Base-by-base conservation (phyloP, 2,888 invertebrate species). In the Cosmopolites sordidus region DNA sequence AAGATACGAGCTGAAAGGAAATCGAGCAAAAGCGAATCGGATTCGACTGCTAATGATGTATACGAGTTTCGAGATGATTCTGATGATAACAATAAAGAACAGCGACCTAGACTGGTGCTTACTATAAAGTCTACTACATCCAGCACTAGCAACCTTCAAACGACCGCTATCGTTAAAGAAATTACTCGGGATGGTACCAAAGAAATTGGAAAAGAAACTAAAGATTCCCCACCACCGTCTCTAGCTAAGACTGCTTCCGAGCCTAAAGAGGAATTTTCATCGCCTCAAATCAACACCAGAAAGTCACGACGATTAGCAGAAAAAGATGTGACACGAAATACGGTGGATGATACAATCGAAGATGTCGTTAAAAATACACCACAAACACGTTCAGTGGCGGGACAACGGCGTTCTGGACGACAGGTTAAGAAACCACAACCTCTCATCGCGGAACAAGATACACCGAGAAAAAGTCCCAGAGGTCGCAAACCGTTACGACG, bases 61-160 rank as follows among this genome's bases (percentile, higher is more conserved):
- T 94, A 93, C 69, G 93, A 93, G 70, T 94, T 94, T 69, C 86
- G 89, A 62, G 93, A 93, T 68, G 93, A 93, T 70, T 89, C 90
- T 3, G 87, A 87, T 37, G 92, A 93, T 66, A 73, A 70, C 40
- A 79, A 84, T 17, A 76, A 75, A 52, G 81, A 83, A 66, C 73
- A 78, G 49, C 79, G 90, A 16, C 90, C 90, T 0, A 78, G 91
- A 37, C 74, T 90, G 41, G 89, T 91, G 61, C 76, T 91, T 39
- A 92, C 90, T 1, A 91, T 90, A 54, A 92, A 90, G 70, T 86
- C 83, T 58, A 83, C 87, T 1, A 74, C 76, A 2, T 76, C 78
- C 1, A 65, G 62, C 56, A 66, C 67, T 45, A 62, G 58, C 43
- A 60, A 42, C 57, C 15, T 69, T 33, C 49, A 77, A 75, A 54